Conservation (phyloP, 2,113 vertebrate species). For the Gallinago undulata region DNA sequence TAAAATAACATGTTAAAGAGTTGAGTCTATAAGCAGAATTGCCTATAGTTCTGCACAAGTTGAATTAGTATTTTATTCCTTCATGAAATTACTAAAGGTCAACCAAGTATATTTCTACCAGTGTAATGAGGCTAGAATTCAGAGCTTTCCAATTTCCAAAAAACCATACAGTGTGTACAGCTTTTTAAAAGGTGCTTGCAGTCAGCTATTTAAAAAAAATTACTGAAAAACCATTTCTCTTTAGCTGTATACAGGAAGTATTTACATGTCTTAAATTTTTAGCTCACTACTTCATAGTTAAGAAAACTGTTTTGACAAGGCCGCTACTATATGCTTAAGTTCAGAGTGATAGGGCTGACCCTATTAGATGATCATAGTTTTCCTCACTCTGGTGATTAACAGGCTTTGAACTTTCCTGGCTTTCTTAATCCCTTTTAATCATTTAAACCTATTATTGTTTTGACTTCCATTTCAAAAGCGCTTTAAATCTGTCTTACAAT, state of each 20-base stretch:
- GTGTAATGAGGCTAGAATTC: neutral
- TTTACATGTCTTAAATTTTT: neutral
- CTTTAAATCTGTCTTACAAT: constrained; percentile 58
- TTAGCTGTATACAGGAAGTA: neutral
- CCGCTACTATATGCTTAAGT: neutral
- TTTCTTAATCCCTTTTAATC: constrained; percentile 70
- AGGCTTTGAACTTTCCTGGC: constrained; percentile 43
- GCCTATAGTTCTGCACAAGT: neutral
- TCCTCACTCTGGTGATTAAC: constrained; percentile 5
- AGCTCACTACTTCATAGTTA: neutral
- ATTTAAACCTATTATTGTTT: constrained; percentile 75
- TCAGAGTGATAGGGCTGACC: constrained; percentile 10
- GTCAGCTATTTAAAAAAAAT: neutral
- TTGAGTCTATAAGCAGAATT: neutral
- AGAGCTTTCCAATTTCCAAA: neutral
- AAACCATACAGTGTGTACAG: neutral
- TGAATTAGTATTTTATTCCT: neutral
- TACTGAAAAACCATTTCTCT: neutral
- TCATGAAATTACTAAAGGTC: neutral
- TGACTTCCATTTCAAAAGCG: constrained; percentile 61
- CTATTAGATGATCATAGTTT: constrained; percentile 36
- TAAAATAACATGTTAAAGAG: neutral
- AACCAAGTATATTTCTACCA: neutral
- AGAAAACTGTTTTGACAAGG: constrained; percentile 5
- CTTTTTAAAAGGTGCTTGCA: neutral